Conservation (phyloP, 2,113 vertebrate species). For the Salvelinus alpinus region DNA sequence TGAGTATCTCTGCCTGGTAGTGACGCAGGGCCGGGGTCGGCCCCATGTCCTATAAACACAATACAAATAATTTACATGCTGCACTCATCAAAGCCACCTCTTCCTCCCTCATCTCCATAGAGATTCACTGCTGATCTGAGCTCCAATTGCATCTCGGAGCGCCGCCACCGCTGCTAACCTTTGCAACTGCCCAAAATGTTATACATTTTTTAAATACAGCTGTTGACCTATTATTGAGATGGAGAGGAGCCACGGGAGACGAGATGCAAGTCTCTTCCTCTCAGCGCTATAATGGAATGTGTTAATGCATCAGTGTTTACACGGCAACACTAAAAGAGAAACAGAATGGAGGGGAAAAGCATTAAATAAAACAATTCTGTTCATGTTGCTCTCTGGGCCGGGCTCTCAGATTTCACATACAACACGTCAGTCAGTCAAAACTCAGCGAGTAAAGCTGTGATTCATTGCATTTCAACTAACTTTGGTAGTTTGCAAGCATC, state of each 20-base stretch:
- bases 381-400: slow-evolving; percentile 62
- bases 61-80: slow-evolving; percentile 82
- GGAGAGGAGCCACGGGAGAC: slow-evolving; percentile 70
- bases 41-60: slow-evolving; percentile 75
- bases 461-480: slow-evolving; percentile 57
- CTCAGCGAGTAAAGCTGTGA: no score
- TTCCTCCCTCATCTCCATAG: slow-evolving; percentile 63
- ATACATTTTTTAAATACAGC: slow-evolving; percentile 84
- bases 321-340: slow-evolving; percentile 73
- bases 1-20: slow-evolving; percentile 47
- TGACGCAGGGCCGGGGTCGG: slow-evolving; percentile 54
- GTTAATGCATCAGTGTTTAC: slow-evolving; percentile 82
- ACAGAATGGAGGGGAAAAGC: slow-evolving; percentile 67
- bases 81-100: slow-evolving; percentile 79
- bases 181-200: slow-evolving; percentile 78
- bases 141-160: slow-evolving; percentile 70
- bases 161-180: no score
- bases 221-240: slow-evolving; percentile 83
- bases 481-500: slow-evolving; percentile 56
- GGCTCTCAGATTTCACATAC: slow-evolving; percentile 49
- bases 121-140: slow-evolving; percentile 72
- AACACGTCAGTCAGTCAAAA: slow-evolving; percentile 76
- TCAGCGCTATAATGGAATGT: slow-evolving; percentile 71
- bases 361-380: slow-evolving; percentile 73
- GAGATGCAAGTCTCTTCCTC: slow-evolving; percentile 44